Base-by-base conservation (phyloP, 2,888 invertebrate genomes). In the Leptogaster cylindrica region DNA sequence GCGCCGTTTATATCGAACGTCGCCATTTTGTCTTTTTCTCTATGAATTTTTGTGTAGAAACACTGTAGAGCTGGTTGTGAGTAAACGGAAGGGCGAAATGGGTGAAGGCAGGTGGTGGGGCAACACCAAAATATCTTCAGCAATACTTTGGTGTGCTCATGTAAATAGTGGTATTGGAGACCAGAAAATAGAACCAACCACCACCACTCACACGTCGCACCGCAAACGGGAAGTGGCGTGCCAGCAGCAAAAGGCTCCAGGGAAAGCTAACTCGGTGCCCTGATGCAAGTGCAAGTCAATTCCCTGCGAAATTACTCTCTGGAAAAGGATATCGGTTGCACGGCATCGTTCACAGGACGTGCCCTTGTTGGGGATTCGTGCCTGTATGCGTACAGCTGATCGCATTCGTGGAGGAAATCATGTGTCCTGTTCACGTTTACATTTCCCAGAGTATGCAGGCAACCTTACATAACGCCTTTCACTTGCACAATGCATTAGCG, bases 11-110 rank as follows among this genome's bases (percentile, higher is more conserved):
- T 65, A 67, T 39, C 36, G 39, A 36, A 51, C 58, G 70, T 68
- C 70, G 70, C 70, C 70, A 68, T 70, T 70, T 68, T 70, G 68
- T 68, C 68, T 70, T 68, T 66, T 66, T 63, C 52, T 61, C 48
- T 64, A 46, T 28, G 61, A 20, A 58, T 16, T 61, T 61, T 61
- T 28, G 7, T 41, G 28, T 28, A 18, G 61, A 61, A 28, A 44
- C 44, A 61, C 44, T 28, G 44, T 7, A 41, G 20, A 61, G 27
- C 28, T 41, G 14, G 44, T 44, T 44, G 14, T 44, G 61, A 61
- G 41, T 61, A 28, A 61, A 16, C 27, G 44, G 28, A 41, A 61
- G 14, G 3, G 6, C 36, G 3, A 7, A 7, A 7, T 3, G 16
- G 16, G 16, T 12, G 16, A 7, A 8, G 14, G 1, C 23, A 18